Evolutionary conservation across 2,888 invertebrate genomes (phyloP).

Genomic region (Geotrupes spiniger): DNA sequence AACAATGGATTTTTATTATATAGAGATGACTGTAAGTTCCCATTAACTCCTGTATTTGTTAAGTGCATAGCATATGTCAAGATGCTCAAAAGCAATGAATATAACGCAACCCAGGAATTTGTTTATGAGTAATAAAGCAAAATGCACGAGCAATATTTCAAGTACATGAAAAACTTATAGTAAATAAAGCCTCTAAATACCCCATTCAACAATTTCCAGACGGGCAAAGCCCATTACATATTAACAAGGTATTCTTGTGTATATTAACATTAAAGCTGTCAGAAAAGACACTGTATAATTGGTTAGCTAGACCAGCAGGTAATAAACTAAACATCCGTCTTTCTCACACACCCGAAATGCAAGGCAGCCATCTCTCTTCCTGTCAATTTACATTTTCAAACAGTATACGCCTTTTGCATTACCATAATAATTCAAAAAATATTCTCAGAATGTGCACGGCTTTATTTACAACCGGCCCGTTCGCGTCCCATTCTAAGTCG

Average conservation of each 20-base stretch:
- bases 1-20: no score
- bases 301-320: conserved; percentile 50
- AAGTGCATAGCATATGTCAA: neutral
- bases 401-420: conserved; percentile 51
- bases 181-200: conserved; percentile 37
- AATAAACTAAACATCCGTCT: conserved; percentile 46
- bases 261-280: conserved; percentile 53
- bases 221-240: conserved; percentile 49
- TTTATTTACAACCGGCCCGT: conserved; percentile 12
- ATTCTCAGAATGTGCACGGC: conserved; percentile 20
- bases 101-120: conserved; percentile 4
- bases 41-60: conserved; percentile 1
- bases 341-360: conserved; percentile 33
- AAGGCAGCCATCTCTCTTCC: conserved; percentile 44
- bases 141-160: conserved; percentile 26
- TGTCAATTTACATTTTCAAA: conserved; percentile 52
- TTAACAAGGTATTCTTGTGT: conserved; percentile 51
- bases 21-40: no score
- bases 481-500: conserved; percentile 38
- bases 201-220: conserved; percentile 40
- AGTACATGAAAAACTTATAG: conserved; percentile 29
- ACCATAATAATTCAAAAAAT: conserved; percentile 51
- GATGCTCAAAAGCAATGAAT: neutral
- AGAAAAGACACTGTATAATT: conserved; percentile 52
- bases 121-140: conserved; percentile 23